Conservation (phyloP, 2,797 vertebrate species). For the Lophius americanus region DNA sequence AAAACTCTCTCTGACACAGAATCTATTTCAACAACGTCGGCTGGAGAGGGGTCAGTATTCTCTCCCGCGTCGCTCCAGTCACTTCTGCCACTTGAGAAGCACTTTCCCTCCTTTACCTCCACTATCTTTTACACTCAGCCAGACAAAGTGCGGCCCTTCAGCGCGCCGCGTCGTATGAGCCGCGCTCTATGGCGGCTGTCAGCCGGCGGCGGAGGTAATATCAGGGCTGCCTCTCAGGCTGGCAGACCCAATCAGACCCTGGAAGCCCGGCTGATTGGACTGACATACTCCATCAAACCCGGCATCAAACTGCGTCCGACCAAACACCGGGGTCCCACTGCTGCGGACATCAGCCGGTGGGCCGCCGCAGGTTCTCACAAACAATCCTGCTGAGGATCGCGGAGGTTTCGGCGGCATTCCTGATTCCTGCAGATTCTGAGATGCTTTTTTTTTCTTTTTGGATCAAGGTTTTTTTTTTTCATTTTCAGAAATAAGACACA, state of each 20-base stretch:
- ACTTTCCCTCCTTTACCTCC: conserved; percentile 53
- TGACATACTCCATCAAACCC: conserved; percentile 88
- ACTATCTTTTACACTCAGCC: conserved; percentile 58
- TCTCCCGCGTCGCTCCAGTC: conserved; percentile 25
- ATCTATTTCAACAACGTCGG: not conserved
- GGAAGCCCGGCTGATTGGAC: conserved; percentile 84
- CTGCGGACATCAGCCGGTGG: conserved; percentile 70
- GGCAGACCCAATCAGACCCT: conserved; percentile 86
- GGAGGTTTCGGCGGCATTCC: conserved; percentile 46
- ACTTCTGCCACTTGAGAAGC: conserved; percentile 38
- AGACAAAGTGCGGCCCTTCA: conserved; percentile 67
- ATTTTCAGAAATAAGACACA: too few species aligned
- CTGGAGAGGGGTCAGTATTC: conserved; percentile 19
- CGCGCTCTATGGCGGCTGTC: conserved; percentile 78
- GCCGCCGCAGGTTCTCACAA: conserved; percentile 59
- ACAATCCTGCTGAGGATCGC: conserved; percentile 75
- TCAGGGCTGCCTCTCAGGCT: conserved; percentile 80
- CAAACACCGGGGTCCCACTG: conserved; percentile 76
- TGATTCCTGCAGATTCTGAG: conserved; percentile 22
- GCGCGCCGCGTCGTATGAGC: conserved; percentile 62
- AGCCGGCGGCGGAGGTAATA: conserved; percentile 82
- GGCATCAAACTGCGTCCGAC: conserved; percentile 73
- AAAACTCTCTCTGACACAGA: too few species aligned
- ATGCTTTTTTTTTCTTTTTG: not conserved
- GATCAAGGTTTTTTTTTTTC: too few species aligned